Percentiles rank a stretch among this genome's conserved stretches.
phyloP scores from a whole-genome alignment of 2,888 invertebrate species.

The Pseudoips prasinana region DNA sequence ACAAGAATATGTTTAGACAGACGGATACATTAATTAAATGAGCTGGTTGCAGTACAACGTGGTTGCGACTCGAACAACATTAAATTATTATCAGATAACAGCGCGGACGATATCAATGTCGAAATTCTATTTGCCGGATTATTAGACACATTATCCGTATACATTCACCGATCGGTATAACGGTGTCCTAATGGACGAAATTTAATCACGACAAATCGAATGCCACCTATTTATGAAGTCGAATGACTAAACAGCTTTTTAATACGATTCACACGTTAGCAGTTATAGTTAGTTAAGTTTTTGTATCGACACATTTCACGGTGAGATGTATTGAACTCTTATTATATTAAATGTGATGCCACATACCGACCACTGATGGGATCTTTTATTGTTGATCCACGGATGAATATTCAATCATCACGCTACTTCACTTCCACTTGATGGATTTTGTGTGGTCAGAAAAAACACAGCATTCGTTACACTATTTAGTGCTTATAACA shows the following conservation, averaged over 20 bases:
- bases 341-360: constrained; percentile 80
- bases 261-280: constrained; percentile 82
- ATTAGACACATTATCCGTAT: constrained; percentile 65
- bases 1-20: neutral
- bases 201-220: constrained; percentile 82
- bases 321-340: constrained; percentile 78
- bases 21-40: constrained; percentile 3
- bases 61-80: constrained; percentile 17
- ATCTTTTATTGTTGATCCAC: constrained; percentile 80
- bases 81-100: constrained; percentile 44
- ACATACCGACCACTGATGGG: constrained; percentile 77
- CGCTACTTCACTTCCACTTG: constrained; percentile 63
- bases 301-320: constrained; percentile 80
- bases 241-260: constrained; percentile 81
- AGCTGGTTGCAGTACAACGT: constrained; percentile 1
- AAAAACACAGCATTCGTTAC: constrained; percentile 55
- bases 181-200: constrained; percentile 77
- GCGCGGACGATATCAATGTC: constrained; percentile 48
- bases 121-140: constrained; percentile 69
- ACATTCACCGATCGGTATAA: constrained; percentile 64
- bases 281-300: constrained; percentile 81
- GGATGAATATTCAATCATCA: constrained; percentile 80
- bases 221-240: constrained; percentile 80
- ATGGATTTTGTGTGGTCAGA: constrained; percentile 52
- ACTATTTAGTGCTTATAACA: constrained; percentile 47